A percentile compares a stretch with the other conserved stretches of the same genome.
These are phyloP conservation scores for Tenthredo distinguenda DNA, from an alignment of 2,888 invertebrate genomes.

Conservation along the genomic window DNA sequence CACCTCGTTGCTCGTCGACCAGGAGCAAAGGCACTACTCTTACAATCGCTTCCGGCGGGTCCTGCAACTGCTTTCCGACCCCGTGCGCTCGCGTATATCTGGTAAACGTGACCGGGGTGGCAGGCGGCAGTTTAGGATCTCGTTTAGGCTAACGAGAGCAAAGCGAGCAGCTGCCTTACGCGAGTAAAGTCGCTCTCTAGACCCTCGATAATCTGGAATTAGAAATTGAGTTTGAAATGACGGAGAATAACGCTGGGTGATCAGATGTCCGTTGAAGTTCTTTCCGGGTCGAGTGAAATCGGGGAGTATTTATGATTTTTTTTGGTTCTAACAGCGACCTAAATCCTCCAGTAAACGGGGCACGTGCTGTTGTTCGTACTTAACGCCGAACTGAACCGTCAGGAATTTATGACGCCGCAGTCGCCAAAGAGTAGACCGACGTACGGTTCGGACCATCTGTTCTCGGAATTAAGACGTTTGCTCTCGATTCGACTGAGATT, in stretches of 20 bases:
- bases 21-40: conserved; percentile 26
- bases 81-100: conserved; percentile 47
- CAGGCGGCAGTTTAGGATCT: conserved; percentile 51
- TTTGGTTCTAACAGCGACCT: conserved; percentile 36
- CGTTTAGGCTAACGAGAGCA: conserved; percentile 65
- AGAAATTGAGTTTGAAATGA: neutral
- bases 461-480: conserved; percentile 45
- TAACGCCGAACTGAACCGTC: conserved; percentile 44
- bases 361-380: conserved; percentile 52
- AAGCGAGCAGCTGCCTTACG: conserved; percentile 72
- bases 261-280: neutral
- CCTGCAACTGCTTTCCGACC: conserved; percentile 37
- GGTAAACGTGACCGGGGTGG: conserved; percentile 49
- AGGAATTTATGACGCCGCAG: conserved; percentile 50
- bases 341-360: conserved; percentile 22
- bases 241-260: neutral
- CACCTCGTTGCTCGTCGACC: conserved; percentile 19
- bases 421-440: conserved; percentile 50
- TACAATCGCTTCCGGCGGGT: conserved; percentile 39
- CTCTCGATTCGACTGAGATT: conserved; percentile 36
- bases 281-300: neutral
- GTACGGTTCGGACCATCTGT: conserved; percentile 39
- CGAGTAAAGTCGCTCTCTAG: conserved; percentile 53
- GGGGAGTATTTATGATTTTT: neutral
- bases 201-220: neutral